Percentiles rank a stretch among this genome's conserved stretches.
These are phyloP conservation scores for Coracopsis vasa DNA, from an alignment of 2,113 vertebrate species.

Conservation along the genomic window DNA sequence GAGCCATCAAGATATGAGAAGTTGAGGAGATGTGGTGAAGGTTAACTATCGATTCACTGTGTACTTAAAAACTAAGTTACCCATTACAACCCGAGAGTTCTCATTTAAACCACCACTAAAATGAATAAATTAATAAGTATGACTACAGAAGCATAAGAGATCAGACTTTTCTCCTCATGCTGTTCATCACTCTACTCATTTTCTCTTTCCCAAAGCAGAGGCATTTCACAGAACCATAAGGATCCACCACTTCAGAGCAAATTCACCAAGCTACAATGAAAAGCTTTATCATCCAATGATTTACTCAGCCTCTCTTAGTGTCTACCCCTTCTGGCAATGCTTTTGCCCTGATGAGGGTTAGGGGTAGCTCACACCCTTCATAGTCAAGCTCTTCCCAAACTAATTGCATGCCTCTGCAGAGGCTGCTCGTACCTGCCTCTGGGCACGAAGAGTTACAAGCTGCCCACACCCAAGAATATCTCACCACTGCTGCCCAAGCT, in stretches of 20 bases:
- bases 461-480: background rate
- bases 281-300: background rate
- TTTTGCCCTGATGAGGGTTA: background rate
- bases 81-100: background rate
- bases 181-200: background rate
- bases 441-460: rapidly evolving
- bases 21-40: background rate
- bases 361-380: background rate
- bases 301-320: background rate
- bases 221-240: background rate
- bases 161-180: background rate
- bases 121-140: background rate
- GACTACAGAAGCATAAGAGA: background rate
- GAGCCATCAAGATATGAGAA: background rate
- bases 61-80: background rate
- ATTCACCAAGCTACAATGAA: background rate
- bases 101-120: background rate
- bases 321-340: background rate
- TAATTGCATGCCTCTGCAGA: rapidly evolving
- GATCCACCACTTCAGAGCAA: background rate
- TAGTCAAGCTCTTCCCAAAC: background rate
- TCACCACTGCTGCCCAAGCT: background rate
- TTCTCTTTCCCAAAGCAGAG: background rate
- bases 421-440: rapidly evolving
- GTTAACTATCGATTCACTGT: background rate